Conservation (phyloP, 2,888 invertebrate genomes). For the Sphaerophoria taeniata region DNA sequence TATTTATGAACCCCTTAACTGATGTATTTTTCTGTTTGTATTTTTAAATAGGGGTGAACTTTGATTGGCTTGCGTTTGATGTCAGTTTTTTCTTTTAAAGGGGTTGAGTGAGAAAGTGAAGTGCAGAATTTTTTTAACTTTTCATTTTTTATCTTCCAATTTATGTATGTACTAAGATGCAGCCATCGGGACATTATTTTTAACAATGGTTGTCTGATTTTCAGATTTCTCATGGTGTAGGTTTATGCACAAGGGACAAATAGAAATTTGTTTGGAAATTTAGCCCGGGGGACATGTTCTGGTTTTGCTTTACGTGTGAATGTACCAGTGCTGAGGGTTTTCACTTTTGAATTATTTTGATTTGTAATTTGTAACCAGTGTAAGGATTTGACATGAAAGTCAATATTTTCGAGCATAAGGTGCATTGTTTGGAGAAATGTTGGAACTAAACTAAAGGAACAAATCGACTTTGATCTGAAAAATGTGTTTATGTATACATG, state of each 20-base stretch:
- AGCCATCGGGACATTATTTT: slow-evolving; percentile 40
- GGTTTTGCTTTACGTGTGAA: slow-evolving; percentile 14
- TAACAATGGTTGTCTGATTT: slow-evolving; percentile 70
- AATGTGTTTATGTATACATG: background rate
- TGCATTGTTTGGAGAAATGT: slow-evolving; percentile 25
- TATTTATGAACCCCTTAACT: slow-evolving; percentile 46
- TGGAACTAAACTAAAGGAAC: slow-evolving; percentile 35
- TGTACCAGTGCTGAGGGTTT: slow-evolving; percentile 24
- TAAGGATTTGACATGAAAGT: slow-evolving; percentile 54
- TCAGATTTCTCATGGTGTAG: slow-evolving; percentile 63
- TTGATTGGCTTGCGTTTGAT: slow-evolving; percentile 77
- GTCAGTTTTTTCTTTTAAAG: slow-evolving; percentile 50
- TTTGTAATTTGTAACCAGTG: slow-evolving; percentile 15
- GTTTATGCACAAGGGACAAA: background rate
- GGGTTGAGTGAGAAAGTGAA: slow-evolving; percentile 50
- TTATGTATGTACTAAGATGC: slow-evolving; percentile 48
- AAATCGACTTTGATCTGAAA: slow-evolving; percentile 12
- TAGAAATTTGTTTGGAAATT: slow-evolving; percentile 58
- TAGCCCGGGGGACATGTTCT: slow-evolving; percentile 57
- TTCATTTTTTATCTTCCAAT: slow-evolving; percentile 66
- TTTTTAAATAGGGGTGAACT: slow-evolving; percentile 76
- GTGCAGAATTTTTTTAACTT: slow-evolving; percentile 41
- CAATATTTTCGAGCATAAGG: slow-evolving; percentile 48
- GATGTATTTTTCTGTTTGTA: slow-evolving; percentile 43
- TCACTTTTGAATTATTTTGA: slow-evolving; percentile 46